Percentiles rank a stretch among this genome's conserved stretches.
phyloP scores from a whole-genome alignment of 2,113 vertebrate genomes.

The Sylvilagus bachmani region DNA sequence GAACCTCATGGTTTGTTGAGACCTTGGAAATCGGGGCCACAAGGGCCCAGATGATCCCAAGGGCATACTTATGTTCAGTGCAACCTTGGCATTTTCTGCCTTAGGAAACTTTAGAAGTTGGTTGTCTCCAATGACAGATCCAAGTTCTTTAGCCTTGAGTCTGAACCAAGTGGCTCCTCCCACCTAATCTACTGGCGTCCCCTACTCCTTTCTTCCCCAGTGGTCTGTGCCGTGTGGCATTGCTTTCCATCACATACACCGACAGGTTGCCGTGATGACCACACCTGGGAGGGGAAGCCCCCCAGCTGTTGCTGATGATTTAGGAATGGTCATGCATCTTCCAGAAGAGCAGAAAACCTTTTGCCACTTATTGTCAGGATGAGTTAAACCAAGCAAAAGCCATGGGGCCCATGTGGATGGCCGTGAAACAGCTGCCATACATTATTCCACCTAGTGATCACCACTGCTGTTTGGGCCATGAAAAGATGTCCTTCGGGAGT shows the following conservation, averaged over 20 bases:
- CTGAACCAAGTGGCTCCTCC: background rate
- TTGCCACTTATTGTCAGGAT: constrained; percentile 8
- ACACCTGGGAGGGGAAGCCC: background rate
- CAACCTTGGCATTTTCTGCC: background rate
- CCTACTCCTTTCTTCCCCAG: background rate
- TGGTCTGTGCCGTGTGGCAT: too few species aligned
- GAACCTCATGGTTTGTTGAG: background rate
- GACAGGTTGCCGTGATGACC: fast-evolving
- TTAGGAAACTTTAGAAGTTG: background rate
- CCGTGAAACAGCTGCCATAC: constrained; percentile 8
- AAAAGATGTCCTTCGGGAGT: constrained; percentile 35
- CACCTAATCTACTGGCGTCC: fast-evolving
- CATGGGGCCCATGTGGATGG: background rate
- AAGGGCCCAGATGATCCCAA: background rate
- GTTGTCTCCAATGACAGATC: background rate
- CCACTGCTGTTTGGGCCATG: background rate
- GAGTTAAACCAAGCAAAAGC: constrained; percentile 1
- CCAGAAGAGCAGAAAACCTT: background rate
- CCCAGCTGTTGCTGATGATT: background rate
- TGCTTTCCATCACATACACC: background rate
- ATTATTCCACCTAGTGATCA: background rate
- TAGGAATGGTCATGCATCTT: background rate
- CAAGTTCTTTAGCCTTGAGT: background rate
- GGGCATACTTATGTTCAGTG: background rate
- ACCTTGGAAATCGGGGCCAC: background rate